phyloP scores from a whole-genome alignment of 1,140 invertebrate genomes.

The Drosophila athabasca region DNA sequence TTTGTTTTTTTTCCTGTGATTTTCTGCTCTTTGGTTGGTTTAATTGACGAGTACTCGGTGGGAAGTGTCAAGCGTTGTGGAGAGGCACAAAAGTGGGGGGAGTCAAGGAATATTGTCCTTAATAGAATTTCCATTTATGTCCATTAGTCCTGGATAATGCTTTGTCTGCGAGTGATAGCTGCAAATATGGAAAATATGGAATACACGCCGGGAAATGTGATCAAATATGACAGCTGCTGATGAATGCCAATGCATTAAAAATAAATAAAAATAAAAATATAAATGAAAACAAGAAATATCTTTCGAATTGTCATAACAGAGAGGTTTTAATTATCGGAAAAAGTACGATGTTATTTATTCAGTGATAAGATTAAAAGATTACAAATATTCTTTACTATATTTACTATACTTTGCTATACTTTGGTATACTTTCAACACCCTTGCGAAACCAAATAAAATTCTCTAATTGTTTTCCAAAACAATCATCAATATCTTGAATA shows the following conservation, averaged over 20 bases:
- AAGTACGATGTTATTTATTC: too few relatives aligned
- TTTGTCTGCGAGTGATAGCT: not conserved
- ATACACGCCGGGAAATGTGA: not conserved
- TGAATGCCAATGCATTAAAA: slow-evolving; percentile 29
- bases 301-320: too few relatives aligned
- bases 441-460: too few relatives aligned
- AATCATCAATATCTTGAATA: too few relatives aligned
- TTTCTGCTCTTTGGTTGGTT: slow-evolving; percentile 11
- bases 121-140: slow-evolving; percentile 78
- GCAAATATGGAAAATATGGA: slow-evolving; percentile 14
- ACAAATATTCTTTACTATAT: too few relatives aligned
- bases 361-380: too few relatives aligned
- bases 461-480: too few relatives aligned
- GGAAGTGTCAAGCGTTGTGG: slow-evolving; percentile 47
- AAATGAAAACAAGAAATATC: too few relatives aligned
- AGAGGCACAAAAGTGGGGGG: slow-evolving; percentile 3
- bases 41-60: slow-evolving; percentile 68
- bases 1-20: not conserved
- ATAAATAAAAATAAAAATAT: slow-evolving; percentile 15
- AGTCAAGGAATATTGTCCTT: slow-evolving; percentile 32
- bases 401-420: too few relatives aligned
- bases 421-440: too few relatives aligned
- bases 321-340: too few relatives aligned
- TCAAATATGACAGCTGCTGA: slow-evolving; percentile 1
- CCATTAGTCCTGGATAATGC: slow-evolving; percentile 55